A percentile compares a stretch with the other conserved stretches of the same genome.
phyloP scores from a whole-genome alignment of 2,888 invertebrate genomes.

The Machimus atricapillus region DNA sequence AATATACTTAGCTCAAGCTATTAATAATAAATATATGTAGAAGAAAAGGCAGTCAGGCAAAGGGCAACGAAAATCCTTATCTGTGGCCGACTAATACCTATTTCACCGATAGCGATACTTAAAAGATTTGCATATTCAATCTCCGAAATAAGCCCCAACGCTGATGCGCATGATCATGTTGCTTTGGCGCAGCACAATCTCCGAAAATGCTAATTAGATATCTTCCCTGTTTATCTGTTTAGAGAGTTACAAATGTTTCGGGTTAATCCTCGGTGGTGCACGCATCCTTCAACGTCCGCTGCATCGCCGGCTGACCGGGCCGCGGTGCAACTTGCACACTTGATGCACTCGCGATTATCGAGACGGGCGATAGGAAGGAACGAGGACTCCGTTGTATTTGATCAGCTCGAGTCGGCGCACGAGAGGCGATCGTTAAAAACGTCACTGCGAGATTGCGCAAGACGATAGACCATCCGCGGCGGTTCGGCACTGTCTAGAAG shows the following conservation, averaged over 20 bases:
- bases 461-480: not conserved
- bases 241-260: not conserved
- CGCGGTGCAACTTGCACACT: not conserved
- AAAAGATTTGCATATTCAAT: not conserved
- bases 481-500: slow-evolving; percentile 14
- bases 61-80: not conserved
- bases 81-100: not conserved
- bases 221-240: not conserved
- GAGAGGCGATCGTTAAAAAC: slow-evolving; percentile 6
- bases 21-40: too few species aligned
- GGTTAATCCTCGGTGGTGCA: not conserved
- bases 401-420: not conserved
- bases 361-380: not conserved
- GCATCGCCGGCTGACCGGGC: not conserved
- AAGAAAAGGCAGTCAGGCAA: not conserved
- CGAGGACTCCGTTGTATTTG: not conserved
- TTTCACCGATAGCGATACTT: not conserved
- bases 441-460: not conserved
- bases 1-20: too few species aligned
- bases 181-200: not conserved
- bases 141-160: too few species aligned
- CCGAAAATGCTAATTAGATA: not conserved
- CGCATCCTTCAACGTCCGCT: not conserved
- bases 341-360: not conserved
- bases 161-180: not conserved